Conservation (phyloP, 2,888 invertebrate species). For the Eilema depressum region DNA sequence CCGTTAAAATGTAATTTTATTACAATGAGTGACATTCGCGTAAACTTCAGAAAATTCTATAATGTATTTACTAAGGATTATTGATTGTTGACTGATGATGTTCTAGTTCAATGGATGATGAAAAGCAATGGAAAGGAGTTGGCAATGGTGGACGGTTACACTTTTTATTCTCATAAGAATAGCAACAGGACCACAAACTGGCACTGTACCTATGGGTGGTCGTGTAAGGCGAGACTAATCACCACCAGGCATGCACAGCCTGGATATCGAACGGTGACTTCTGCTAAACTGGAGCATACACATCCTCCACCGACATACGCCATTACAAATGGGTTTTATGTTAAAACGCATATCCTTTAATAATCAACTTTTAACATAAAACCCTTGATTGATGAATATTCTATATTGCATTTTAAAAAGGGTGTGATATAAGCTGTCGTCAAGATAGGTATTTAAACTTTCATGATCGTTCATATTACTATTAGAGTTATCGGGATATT, state of each 20-base stretch:
- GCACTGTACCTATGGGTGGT: slow-evolving; percentile 59
- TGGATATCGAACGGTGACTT: slow-evolving; percentile 24
- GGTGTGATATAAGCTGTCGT: not conserved
- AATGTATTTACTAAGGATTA: not conserved
- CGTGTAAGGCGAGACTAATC: slow-evolving; percentile 56
- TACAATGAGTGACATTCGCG: no score
- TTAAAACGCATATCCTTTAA: no score
- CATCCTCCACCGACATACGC: slow-evolving; percentile 64
- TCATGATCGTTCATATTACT: no score
- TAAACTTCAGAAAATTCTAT: no score
- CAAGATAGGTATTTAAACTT: no score
- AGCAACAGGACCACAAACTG: slow-evolving; percentile 48
- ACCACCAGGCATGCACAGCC: slow-evolving; percentile 27
- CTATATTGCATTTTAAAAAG: not conserved
- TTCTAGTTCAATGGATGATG: slow-evolving; percentile 46
- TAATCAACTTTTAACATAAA: no score
- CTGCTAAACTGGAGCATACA: slow-evolving; percentile 75
- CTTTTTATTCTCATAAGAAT: slow-evolving; percentile 52
- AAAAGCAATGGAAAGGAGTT: slow-evolving; percentile 52
- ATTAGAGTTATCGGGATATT: no score
- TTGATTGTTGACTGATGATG: not conserved
- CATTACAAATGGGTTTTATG: slow-evolving; percentile 48
- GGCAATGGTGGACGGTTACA: slow-evolving; percentile 55
- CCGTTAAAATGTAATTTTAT: no score
- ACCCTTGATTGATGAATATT: not conserved